Conservation (phyloP, 2,113 vertebrate species). For the Tachycineta bicolor region DNA sequence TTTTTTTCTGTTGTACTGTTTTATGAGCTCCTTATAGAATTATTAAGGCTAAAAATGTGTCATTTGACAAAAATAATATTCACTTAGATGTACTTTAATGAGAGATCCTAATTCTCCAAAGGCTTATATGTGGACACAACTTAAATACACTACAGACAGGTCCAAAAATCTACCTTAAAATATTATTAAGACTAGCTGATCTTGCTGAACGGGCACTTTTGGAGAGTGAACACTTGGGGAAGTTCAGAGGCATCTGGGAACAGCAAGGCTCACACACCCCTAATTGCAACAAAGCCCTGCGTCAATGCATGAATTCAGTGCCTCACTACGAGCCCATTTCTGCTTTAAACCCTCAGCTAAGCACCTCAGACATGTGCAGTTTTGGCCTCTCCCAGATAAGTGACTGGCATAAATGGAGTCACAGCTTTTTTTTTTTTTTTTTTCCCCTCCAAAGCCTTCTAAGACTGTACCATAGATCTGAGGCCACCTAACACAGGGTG, state of each 20-base stretch:
- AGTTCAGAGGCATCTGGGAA: neutral
- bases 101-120: neutral
- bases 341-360: neutral
- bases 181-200: neutral
- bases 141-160: neutral
- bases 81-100: neutral
- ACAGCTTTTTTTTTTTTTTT: neutral
- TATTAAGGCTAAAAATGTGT: neutral
- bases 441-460: no score
- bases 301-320: accelerated
- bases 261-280: accelerated
- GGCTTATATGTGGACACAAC: neutral
- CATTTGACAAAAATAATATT: neutral
- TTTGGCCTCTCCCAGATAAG: neutral
- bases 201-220: neutral
- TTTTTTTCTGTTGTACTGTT: neutral
- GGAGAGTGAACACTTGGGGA: neutral
- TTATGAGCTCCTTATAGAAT: neutral
- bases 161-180: neutral
- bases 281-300: neutral
- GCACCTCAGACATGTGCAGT: neutral
- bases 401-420: accelerated
- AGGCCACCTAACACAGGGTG: neutral
- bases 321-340: accelerated
- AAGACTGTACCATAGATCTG: neutral